Evolutionary conservation across 64 coral and sea anemone genomes (phyloP).

Genomic region (Acropora tenuis): DNA sequence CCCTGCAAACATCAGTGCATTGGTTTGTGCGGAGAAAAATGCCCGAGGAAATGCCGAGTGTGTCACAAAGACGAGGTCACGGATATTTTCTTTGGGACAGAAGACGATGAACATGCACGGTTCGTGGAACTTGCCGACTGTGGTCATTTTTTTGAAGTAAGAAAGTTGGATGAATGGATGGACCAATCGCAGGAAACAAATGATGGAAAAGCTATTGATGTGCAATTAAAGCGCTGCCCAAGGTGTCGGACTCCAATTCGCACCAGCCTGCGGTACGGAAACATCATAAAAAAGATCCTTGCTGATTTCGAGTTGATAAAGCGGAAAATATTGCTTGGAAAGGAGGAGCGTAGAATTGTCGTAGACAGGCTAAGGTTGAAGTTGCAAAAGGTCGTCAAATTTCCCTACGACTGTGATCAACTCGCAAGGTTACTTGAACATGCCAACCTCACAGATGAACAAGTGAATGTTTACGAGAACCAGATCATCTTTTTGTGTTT

Average conservation of each 20-base stretch:
- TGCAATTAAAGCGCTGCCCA: constrained; percentile 62
- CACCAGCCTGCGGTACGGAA: constrained; percentile 64
- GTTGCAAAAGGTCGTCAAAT: neutral
- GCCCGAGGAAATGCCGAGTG: constrained; percentile 75
- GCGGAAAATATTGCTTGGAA: neutral
- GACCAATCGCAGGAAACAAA: neutral
- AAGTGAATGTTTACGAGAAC: constrained; percentile 65
- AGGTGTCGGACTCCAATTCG: constrained; percentile 53
- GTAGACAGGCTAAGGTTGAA: neutral
- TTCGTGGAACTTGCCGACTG: constrained; percentile 86
- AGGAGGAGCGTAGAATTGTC: neutral
- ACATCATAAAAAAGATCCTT: constrained; percentile 55
- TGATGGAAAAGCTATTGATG: constrained; percentile 18
- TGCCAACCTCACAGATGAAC: constrained; percentile 41
- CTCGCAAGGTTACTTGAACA: neutral
- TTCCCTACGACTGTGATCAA: neutral
- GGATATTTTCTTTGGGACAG: constrained; percentile 84
- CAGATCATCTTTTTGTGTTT: constrained; percentile 55
- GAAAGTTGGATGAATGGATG: constrained; percentile 78
- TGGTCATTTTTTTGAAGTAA: constrained; percentile 84
- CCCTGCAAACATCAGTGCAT: constrained; percentile 67
- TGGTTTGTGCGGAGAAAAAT: constrained; percentile 81
- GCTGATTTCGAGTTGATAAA: constrained; percentile 67
- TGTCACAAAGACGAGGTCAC: constrained; percentile 86
- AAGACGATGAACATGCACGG: constrained; percentile 61